Percentiles rank a stretch among this genome's conserved stretches.
Conservation (phyloP, 2,113 vertebrate species). For the Myotis yumanensis region DNA sequence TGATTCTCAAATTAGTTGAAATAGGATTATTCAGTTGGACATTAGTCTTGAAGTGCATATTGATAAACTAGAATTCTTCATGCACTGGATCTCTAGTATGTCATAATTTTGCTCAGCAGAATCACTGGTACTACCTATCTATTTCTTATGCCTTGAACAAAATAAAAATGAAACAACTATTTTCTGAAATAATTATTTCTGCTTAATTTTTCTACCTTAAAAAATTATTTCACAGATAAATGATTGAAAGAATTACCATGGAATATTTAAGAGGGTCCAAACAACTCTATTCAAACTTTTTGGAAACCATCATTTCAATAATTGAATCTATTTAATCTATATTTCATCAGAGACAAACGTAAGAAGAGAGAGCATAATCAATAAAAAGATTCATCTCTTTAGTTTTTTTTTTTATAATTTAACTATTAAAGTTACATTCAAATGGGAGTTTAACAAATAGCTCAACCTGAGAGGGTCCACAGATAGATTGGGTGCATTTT, state of each 20-base stretch:
- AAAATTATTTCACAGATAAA: not conserved
- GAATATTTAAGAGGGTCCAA: not conserved
- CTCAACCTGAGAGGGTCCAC: too few species aligned
- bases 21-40: not conserved
- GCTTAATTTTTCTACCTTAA: not conserved
- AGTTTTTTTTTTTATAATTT: not conserved
- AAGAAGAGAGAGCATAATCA: not conserved
- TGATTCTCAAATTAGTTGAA: not conserved
- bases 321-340: not conserved
- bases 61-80: not conserved
- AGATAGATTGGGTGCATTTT: not conserved
- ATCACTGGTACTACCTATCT: not conserved
- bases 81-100: too few species aligned
- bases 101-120: not conserved
- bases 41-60: not conserved
- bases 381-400: not conserved
- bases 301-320: not conserved
- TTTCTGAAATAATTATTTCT: not conserved
- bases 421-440: not conserved
- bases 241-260: not conserved
- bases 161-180: not conserved
- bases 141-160: not conserved
- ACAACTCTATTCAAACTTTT: not conserved
- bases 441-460: not conserved
- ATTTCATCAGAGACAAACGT: slow-evolving; percentile 36